Evolutionary conservation across 2,888 invertebrate species (phyloP).

Genomic region (Limnephilus rhombicus): DNA sequence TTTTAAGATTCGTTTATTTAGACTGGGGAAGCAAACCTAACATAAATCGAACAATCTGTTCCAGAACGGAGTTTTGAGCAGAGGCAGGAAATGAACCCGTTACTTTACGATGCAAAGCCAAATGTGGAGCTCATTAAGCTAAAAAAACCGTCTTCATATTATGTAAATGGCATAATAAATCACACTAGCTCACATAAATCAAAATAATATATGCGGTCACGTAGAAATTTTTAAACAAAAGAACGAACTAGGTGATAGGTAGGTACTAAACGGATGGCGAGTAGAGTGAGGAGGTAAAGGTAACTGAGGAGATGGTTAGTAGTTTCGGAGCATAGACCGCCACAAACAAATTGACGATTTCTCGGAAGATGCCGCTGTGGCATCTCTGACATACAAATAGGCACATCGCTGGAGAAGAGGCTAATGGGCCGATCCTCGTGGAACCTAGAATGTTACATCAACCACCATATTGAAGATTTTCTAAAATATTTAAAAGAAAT

Average conservation of each 20-base stretch:
- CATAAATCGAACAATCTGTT: too few species aligned
- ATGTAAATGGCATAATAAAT: too few species aligned
- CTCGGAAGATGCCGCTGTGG: conserved; percentile 60
- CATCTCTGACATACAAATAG: conserved; percentile 18
- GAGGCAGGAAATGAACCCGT: too few species aligned
- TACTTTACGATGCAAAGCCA: too few species aligned
- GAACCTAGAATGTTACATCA: neutral
- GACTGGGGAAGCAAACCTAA: too few species aligned
- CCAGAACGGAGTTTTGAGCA: too few species aligned
- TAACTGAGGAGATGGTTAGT: neutral
- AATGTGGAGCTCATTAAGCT: too few species aligned
- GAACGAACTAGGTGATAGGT: neutral
- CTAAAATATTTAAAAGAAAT: neutral
- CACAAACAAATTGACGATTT: conserved; percentile 63
- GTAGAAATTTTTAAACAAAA: neutral
- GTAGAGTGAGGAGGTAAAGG: neutral
- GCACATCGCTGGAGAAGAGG: neutral
- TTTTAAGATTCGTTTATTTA: too few species aligned
- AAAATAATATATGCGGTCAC: neutral
- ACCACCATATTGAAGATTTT: neutral
- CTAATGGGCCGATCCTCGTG: neutral
- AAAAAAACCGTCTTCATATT: too few species aligned
- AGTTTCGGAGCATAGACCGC: conserved; percentile 55
- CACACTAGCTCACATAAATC: too few species aligned
- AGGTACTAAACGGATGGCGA: neutral